Conservation (phyloP, 2,113 vertebrate genomes). For the Tachuris rubrigastra region DNA sequence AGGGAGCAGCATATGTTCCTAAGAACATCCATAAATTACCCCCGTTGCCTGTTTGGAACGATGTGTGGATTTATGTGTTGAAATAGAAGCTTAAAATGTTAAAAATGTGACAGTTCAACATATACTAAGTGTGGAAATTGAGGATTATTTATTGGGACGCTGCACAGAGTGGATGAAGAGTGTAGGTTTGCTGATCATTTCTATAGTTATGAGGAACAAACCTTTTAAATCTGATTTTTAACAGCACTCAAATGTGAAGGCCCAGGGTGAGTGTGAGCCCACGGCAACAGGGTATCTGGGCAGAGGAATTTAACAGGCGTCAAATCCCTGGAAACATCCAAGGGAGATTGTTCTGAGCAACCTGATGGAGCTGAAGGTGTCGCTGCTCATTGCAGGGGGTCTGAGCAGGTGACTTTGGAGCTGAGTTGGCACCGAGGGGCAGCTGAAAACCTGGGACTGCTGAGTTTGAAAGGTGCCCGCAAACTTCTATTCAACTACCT, state of each 20-base stretch:
- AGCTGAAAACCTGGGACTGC: not conserved
- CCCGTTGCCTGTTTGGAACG: not conserved
- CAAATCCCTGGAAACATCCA: not conserved
- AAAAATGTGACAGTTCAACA: not conserved
- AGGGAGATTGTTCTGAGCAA: not conserved
- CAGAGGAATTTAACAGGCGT: not conserved
- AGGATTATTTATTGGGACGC: not conserved
- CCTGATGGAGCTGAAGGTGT: not conserved
- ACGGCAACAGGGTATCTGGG: not conserved
- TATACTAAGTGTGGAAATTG: not conserved
- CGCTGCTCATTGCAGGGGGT: rapidly evolving
- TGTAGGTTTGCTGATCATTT: not conserved
- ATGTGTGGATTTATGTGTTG: not conserved
- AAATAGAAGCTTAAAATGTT: not conserved
- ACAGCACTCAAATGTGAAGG: rapidly evolving
- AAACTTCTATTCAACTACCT: not conserved
- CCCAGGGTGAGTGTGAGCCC: rapidly evolving
- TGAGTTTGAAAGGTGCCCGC: not conserved
- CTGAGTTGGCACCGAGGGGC: not conserved
- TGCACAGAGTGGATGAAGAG: not conserved
- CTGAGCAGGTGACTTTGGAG: not conserved
- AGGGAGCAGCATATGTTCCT: not conserved
- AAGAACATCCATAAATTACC: not conserved
- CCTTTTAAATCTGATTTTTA: not conserved
- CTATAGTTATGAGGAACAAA: too few relatives aligned